Evolutionary conservation across 2,797 vertebrate species (phyloP).

Genomic region (Myripristis murdjan): DNA sequence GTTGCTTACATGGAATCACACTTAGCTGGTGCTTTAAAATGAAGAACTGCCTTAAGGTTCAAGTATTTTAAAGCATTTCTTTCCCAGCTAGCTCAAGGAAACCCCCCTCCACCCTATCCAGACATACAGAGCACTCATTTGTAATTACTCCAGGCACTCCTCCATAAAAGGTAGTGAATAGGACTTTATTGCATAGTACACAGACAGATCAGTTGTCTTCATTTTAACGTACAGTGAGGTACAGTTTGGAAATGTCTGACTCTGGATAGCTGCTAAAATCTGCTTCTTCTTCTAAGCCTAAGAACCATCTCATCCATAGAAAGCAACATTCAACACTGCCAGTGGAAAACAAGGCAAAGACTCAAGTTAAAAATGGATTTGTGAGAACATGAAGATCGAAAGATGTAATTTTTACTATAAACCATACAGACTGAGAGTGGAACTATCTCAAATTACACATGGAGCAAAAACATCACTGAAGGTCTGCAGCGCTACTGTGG

Average conservation of each 20-base stretch:
- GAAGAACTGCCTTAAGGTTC: background rate
- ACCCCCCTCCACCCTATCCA: background rate
- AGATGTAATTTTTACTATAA: background rate
- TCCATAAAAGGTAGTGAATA: background rate
- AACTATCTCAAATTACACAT: too few species aligned
- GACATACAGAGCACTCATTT: background rate
- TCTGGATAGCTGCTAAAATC: too few species aligned
- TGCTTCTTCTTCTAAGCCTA: too few species aligned
- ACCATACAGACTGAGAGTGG: background rate
- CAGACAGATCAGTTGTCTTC: background rate
- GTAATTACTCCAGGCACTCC: slow-evolving; percentile 13
- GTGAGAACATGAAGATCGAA: background rate
- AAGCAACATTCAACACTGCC: background rate
- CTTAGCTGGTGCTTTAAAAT: background rate
- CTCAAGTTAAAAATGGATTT: slow-evolving; percentile 12
- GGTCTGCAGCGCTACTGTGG: background rate
- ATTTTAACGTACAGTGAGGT: background rate
- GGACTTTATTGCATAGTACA: background rate
- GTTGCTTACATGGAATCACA: slow-evolving; percentile 17
- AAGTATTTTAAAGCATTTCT: background rate
- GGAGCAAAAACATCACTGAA: background rate
- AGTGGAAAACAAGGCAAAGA: background rate
- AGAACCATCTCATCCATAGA: background rate
- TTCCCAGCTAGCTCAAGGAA: background rate
- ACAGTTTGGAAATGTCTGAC: background rate